Conservation (phyloP, 2,113 vertebrate species). For the Tyrannus savana region DNA sequence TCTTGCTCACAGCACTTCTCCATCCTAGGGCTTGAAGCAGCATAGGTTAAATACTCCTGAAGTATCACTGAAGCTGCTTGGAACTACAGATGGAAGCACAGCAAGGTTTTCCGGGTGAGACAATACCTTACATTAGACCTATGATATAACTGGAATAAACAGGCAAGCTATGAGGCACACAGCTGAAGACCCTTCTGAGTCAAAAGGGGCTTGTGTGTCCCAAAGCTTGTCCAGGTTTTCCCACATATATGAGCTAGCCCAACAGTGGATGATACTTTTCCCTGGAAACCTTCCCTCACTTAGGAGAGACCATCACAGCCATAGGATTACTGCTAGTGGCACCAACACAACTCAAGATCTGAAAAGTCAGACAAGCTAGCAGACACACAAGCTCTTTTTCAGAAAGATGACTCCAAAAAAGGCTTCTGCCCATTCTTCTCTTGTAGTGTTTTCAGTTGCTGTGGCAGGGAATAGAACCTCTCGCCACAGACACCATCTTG, state of each 20-base stretch:
- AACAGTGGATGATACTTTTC: neutral
- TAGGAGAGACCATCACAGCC: neutral
- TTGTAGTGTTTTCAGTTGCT: neutral
- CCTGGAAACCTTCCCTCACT: neutral
- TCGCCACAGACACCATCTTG: constrained; percentile 14
- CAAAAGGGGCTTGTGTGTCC: neutral
- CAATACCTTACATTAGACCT: neutral
- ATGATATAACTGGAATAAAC: neutral
- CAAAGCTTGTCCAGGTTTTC: neutral
- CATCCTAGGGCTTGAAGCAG: neutral
- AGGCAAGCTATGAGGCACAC: neutral
- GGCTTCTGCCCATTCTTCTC: neutral
- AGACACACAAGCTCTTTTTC: neutral
- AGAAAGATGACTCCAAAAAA: neutral
- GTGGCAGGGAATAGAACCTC: neutral
- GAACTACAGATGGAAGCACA: neutral
- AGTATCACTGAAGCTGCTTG: neutral
- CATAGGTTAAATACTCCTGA: neutral
- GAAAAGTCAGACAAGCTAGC: neutral
- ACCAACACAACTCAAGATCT: neutral
- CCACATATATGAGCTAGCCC: neutral
- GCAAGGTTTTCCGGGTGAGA: neutral
- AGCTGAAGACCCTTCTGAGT: neutral
- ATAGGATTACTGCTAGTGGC: neutral
- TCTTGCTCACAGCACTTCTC: neutral